phyloP scores from a whole-genome alignment of 37 sponge, comb jelly and placozoan species.

The Oscarella lobularis region DNA sequence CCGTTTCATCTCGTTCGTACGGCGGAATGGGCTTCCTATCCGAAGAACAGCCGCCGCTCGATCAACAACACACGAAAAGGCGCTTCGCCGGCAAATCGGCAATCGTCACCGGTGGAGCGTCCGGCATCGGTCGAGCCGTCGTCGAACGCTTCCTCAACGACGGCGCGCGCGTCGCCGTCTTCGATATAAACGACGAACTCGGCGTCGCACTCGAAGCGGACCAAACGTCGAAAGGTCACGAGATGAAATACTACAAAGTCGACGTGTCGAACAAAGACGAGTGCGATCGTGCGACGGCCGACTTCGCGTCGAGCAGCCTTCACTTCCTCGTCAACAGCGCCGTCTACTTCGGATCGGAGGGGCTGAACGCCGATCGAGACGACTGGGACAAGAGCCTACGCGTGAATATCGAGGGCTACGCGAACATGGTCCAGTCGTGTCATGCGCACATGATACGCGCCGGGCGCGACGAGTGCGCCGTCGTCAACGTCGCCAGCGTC shows the following conservation, averaged over 20 bases:
- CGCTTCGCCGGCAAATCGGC: conserved; percentile 29
- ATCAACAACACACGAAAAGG: conserved; percentile 6
- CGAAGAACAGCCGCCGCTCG: not conserved
- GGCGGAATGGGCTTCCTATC: not conserved
- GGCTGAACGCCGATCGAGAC: conserved; percentile 35
- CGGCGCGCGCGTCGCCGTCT: conserved; percentile 61
- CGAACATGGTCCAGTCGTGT: conserved; percentile 76
- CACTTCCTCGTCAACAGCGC: conserved; percentile 59
- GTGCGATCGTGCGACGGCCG: conserved; percentile 35
- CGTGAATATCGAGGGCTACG: conserved; percentile 70
- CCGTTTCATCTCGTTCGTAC: too few species aligned
- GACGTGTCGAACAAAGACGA: conserved; percentile 56
- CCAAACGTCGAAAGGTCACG: not conserved
- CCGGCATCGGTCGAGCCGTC: conserved; percentile 68
- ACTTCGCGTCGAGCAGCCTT: conserved; percentile 25
- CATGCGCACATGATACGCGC: conserved; percentile 39
- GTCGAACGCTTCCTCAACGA: conserved; percentile 50
- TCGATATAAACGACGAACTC: conserved; percentile 54
- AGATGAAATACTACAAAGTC: conserved; percentile 16
- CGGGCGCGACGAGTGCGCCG: not conserved
- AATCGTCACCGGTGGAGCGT: conserved; percentile 55
- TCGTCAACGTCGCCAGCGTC: conserved; percentile 61
- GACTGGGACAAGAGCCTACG: conserved; percentile 76
- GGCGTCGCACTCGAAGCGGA: conserved; percentile 22
- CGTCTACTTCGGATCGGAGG: conserved; percentile 68